Conservation (phyloP, 1,140 invertebrate genomes). For the Macrobrachium rosenbergii region DNA sequence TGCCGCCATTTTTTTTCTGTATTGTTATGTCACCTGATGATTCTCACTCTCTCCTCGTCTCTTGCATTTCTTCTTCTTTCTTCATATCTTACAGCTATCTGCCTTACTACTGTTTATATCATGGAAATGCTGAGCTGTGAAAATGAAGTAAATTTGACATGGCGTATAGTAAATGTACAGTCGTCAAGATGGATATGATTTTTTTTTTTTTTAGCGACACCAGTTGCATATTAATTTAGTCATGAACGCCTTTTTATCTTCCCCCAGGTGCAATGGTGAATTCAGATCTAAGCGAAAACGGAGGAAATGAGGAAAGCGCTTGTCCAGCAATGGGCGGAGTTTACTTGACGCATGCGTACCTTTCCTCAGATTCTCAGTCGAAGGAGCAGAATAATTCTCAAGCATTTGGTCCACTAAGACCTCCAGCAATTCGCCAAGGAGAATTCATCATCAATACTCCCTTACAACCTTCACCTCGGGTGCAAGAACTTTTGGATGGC, state of each 20-base stretch:
- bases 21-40: not conserved
- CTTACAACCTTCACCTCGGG: not conserved
- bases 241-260: too few relatives aligned
- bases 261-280: too few relatives aligned
- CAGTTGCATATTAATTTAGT: too few relatives aligned
- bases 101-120: not conserved
- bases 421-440: not conserved
- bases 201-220: too few relatives aligned
- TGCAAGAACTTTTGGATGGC: constrained; percentile 37
- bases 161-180: too few relatives aligned
- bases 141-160: not conserved
- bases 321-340: too few relatives aligned
- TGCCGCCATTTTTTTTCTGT: constrained; percentile 1
- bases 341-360: too few relatives aligned
- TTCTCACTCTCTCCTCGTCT: not conserved
- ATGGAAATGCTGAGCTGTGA: not conserved
- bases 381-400: not conserved
- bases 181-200: too few relatives aligned
- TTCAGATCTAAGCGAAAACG: too few relatives aligned
- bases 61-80: not conserved
- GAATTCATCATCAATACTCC: not conserved
- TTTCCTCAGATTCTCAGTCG: not conserved
- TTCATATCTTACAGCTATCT: too few relatives aligned
- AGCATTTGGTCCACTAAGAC: not conserved
- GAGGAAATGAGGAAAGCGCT: too few relatives aligned